phyloP scores from a whole-genome alignment of 2,888 invertebrate species.

The Pyrgus malvae region DNA sequence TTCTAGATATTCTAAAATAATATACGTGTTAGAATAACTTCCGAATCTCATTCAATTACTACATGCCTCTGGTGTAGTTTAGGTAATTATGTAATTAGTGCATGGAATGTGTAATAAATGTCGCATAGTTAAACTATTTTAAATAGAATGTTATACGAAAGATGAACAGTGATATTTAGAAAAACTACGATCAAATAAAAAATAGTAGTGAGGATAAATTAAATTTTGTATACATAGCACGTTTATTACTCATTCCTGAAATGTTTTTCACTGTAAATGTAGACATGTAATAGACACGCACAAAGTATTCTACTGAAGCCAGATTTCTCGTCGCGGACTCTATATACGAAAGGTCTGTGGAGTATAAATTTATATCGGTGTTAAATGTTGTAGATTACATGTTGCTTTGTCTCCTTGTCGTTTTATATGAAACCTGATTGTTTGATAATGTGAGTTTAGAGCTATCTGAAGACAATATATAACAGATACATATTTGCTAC shows the following conservation, averaged over 20 bases:
- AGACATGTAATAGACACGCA: constrained; percentile 69
- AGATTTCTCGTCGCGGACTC: constrained; percentile 7
- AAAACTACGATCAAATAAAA: neutral
- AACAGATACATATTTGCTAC: no score
- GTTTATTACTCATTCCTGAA: constrained; percentile 24
- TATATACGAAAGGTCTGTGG: constrained; percentile 1
- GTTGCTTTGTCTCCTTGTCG: constrained; percentile 25
- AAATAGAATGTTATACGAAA: neutral
- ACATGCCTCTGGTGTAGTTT: constrained; percentile 13
- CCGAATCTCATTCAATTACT: neutral
- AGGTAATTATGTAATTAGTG: constrained; percentile 11
- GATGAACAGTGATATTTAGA: neutral
- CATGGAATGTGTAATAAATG: constrained; percentile 20
- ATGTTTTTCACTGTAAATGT: constrained; percentile 41
- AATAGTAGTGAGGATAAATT: neutral
- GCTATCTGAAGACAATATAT: neutral
- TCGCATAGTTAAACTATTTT: neutral
- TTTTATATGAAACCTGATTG: constrained; percentile 15
- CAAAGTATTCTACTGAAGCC: constrained; percentile 47
- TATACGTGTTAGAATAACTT: constrained; percentile 3
- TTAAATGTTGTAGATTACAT: constrained; percentile 48
- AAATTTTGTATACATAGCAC: neutral
- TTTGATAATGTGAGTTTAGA: neutral
- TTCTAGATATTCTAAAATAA: constrained; percentile 17
- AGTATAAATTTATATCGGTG: constrained; percentile 38